Evolutionary conservation across 1,140 invertebrate species (phyloP).

Genomic region (Venustaconcha ellipsiformis): DNA sequence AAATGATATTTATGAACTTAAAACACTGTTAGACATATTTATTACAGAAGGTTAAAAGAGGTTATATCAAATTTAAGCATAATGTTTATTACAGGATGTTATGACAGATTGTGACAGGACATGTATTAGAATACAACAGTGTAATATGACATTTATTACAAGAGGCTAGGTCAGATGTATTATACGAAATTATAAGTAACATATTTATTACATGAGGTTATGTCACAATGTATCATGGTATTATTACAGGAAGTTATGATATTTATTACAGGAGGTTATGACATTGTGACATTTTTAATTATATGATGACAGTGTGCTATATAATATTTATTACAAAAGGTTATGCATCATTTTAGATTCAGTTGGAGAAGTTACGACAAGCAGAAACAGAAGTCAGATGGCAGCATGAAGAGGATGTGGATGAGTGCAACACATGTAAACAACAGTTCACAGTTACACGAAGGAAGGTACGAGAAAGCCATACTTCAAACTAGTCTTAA

Average conservation of each 20-base stretch:
- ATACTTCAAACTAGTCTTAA: neutral
- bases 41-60: too few relatives aligned
- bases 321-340: neutral
- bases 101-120: too few relatives aligned
- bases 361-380: slow-evolving; percentile 94
- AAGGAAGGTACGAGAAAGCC: slow-evolving; percentile 75
- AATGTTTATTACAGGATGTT: too few relatives aligned
- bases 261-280: neutral
- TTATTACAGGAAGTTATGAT: neutral
- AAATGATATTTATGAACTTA: too few relatives aligned
- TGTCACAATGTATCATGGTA: too few relatives aligned
- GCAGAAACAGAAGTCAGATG: slow-evolving; percentile 93
- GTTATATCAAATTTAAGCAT: too few relatives aligned
- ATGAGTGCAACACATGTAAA: slow-evolving; percentile 88
- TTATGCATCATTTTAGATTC: slow-evolving; percentile 73
- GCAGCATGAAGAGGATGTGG: slow-evolving; percentile 97
- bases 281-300: neutral
- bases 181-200: too few relatives aligned
- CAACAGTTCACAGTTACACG: slow-evolving; percentile 73
- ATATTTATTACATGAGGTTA: too few relatives aligned
- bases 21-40: too few relatives aligned
- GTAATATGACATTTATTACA: too few relatives aligned
- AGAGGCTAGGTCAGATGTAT: too few relatives aligned
- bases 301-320: neutral
- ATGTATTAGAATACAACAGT: too few relatives aligned